These are phyloP conservation scores for Spinus pinus DNA, from an alignment of 2,797 vertebrate species.

Conservation along the genomic window DNA sequence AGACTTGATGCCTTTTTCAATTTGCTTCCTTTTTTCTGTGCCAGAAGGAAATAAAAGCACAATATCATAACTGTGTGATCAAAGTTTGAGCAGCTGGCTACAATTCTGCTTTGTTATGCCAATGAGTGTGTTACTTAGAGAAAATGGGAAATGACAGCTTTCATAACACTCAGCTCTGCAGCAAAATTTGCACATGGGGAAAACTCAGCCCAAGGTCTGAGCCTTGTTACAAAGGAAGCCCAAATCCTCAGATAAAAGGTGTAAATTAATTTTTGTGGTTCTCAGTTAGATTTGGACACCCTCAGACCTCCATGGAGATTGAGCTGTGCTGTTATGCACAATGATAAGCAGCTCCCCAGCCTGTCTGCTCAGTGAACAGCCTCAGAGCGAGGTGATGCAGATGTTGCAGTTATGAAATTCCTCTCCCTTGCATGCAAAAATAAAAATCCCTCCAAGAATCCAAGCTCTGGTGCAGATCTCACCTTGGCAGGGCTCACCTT, in stretches of 20 bases:
- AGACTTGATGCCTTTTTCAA: constrained; percentile 87
- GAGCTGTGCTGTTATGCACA: neutral
- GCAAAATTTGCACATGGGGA: neutral
- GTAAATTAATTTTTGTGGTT: neutral
- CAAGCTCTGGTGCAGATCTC: neutral
- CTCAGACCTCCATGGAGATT: neutral
- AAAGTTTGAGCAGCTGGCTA: neutral
- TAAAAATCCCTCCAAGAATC: neutral
- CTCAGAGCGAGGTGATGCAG: neutral
- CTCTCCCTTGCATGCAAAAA: neutral
- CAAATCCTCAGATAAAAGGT: neutral
- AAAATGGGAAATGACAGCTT: neutral
- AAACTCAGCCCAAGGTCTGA: neutral
- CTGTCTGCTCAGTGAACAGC: neutral
- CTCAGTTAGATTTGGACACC: neutral
- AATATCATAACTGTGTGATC: neutral
- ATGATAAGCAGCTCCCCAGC: neutral
- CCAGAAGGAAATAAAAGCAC: neutral
- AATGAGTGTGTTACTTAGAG: neutral
- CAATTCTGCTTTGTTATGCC: neutral
- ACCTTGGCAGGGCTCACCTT: constrained; percentile 77
- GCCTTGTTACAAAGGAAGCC: neutral
- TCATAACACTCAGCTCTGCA: neutral
- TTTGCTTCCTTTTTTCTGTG: constrained; percentile 89
- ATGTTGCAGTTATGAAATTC: neutral